phyloP scores from a whole-genome alignment of 2,888 invertebrate species.

The Troides oblongomaculatus region DNA sequence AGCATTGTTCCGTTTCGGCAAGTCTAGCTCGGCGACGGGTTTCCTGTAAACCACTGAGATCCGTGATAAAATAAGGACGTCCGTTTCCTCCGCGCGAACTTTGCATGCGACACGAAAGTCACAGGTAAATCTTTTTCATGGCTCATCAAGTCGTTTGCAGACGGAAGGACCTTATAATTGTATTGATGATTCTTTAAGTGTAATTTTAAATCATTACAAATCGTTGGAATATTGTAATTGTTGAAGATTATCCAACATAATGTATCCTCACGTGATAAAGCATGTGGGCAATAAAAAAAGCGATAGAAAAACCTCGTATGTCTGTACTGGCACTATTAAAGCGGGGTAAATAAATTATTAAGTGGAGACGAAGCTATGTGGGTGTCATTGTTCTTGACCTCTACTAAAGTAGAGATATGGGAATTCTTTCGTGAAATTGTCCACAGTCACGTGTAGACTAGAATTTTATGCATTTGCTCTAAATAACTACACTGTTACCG shows the following conservation, averaged over 20 bases:
- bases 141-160: conserved; percentile 45
- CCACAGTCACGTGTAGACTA: conserved; percentile 31
- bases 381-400: conserved; percentile 60
- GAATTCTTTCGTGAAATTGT: conserved; percentile 48
- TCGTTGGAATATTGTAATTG: conserved; percentile 3
- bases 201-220: not conserved
- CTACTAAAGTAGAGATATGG: conserved; percentile 40
- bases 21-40: conserved; percentile 49
- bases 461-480: not conserved
- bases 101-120: conserved; percentile 59
- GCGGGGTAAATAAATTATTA: conserved; percentile 47
- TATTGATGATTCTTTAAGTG: conserved; percentile 17
- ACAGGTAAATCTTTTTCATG: conserved; percentile 44
- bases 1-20: conserved; percentile 57
- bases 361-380: conserved; percentile 53
- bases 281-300: conserved; percentile 44
- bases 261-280: conserved; percentile 45
- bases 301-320: conserved; percentile 32
- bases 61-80: conserved; percentile 60
- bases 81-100: conserved; percentile 68
- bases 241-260: conserved; percentile 32
- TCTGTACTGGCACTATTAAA: conserved; percentile 42
- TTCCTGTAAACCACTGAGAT: conserved; percentile 57
- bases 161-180: conserved; percentile 51
- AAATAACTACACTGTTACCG: not conserved